Evolutionary conservation across 2,797 vertebrate species (phyloP), one percentile per base, ranked within the genome.

Genomic region (Rhinogobio ventralis): DNA sequence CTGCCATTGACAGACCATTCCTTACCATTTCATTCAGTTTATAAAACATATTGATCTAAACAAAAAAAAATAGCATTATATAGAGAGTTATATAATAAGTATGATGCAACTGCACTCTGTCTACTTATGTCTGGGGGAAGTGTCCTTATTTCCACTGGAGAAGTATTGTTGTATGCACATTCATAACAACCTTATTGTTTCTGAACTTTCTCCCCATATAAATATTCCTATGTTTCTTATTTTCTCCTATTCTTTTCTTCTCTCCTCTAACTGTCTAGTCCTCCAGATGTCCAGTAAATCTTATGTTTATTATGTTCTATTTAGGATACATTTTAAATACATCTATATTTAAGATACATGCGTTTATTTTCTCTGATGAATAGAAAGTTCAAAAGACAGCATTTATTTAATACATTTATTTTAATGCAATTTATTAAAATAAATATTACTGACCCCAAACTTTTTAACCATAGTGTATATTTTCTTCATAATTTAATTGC

Each of bases 31-130:
- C 14, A 51, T 30, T 66, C 20, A 23, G n/a, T 76, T 75, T 55
- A 74, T 73, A 62, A 74, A 62, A 33, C 13, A 62, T 62, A 81
- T 42, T 28, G 67, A 71, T 42, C 25, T 66, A 42, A 51, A 42
- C 45, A 39, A 5, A 39, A 39, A 75, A 64, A 66, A 46, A 55
- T 19, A 51, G 14, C 7, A 13, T 36, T 49, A 17, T 30, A 64
- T 28, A 64, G 60, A 64, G 4, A 53, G 78, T 80, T 80, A 28
- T 76, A 67, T 67, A 83, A 75, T 66, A 36, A 49, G 25, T 49
- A 67, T 55, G 72, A 83, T 19, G n/a, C 45, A 76, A 25, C 10
- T 66, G 23, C 72, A 66, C 71, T 49, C 13, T 62, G 80, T 60
- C 42, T 67, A 36, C 68, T 64, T 62, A 30, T 20, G 71, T 72